Conservation (phyloP, 1,140 invertebrate species). For the Plutomurus gul region DNA sequence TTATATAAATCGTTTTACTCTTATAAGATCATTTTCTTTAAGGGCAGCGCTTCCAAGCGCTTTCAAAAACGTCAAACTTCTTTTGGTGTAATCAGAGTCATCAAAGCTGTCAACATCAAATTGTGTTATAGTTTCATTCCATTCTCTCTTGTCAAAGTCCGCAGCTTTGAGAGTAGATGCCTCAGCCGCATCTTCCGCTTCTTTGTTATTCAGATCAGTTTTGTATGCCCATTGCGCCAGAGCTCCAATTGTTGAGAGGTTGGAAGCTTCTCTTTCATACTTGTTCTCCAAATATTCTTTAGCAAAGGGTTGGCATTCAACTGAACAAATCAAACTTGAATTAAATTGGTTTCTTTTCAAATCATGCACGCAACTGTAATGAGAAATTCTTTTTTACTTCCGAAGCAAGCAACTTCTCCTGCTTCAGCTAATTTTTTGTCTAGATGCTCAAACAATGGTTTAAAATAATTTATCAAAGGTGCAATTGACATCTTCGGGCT, state of each 20-base stretch:
- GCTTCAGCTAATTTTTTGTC: slow-evolving; percentile 44
- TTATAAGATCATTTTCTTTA: slow-evolving; percentile 77
- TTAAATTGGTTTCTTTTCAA: background rate
- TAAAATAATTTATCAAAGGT: slow-evolving; percentile 56
- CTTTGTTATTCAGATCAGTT: slow-evolving; percentile 44
- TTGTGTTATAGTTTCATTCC: slow-evolving; percentile 67
- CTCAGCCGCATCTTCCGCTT: slow-evolving; percentile 4
- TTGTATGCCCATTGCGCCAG: slow-evolving; percentile 49
- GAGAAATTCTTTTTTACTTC: slow-evolving; percentile 34
- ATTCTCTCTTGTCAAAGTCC: slow-evolving; percentile 76
- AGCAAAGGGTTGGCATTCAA: slow-evolving; percentile 44
- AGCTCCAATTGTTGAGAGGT: background rate
- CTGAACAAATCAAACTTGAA: background rate
- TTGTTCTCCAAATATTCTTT: slow-evolving; percentile 38
- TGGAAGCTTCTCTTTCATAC: slow-evolving; percentile 47
- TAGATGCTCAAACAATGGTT: slow-evolving; percentile 51
- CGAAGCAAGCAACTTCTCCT: slow-evolving; percentile 50
- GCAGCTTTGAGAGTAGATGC: slow-evolving; percentile 77
- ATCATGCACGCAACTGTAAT: background rate
- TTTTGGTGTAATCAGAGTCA: slow-evolving; percentile 68
- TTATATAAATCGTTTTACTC: slow-evolving; percentile 64
- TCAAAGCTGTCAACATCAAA: slow-evolving; percentile 69
- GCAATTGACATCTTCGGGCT: slow-evolving; percentile 56
- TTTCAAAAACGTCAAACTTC: slow-evolving; percentile 77
- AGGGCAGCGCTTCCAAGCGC: slow-evolving; percentile 82